These are phyloP conservation scores for Cephalopterus ornatus DNA, from an alignment of 2,113 vertebrate genomes.

Conservation along the genomic window DNA sequence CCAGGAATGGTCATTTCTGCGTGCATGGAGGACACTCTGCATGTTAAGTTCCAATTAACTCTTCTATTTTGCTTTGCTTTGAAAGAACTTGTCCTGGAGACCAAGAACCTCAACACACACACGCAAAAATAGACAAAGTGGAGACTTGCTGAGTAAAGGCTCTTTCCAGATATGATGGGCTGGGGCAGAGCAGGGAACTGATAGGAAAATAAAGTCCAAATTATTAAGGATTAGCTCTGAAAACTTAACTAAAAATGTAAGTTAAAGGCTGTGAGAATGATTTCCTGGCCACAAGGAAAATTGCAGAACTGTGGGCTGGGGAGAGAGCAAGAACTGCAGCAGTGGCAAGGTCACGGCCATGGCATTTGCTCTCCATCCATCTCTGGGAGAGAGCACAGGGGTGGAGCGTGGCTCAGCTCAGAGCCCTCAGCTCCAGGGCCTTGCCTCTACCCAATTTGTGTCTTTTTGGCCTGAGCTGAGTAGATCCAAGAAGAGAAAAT, in stretches of 20 bases:
- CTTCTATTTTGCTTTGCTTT: neutral
- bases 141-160: neutral
- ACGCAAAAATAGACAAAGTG: neutral
- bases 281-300: neutral
- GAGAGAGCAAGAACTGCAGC: neutral
- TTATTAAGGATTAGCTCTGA: neutral
- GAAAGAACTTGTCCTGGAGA: neutral
- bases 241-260: neutral
- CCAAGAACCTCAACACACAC: neutral
- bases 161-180: neutral
- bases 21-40: neutral
- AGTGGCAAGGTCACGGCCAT: neutral
- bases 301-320: neutral
- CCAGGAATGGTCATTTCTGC: neutral
- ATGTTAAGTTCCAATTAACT: neutral
- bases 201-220: neutral
- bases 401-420: neutral
- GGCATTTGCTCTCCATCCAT: accelerated
- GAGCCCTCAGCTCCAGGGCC: neutral
- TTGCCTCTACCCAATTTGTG: neutral
- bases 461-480: neutral
- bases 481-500: neutral
- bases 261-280: neutral
- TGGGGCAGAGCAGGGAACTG: too few relatives aligned
- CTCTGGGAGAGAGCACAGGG: neutral